A percentile compares a stretch with the other conserved stretches of the same genome.
Conservation (phyloP, 2,888 invertebrate species). For the Unio delphinus region DNA sequence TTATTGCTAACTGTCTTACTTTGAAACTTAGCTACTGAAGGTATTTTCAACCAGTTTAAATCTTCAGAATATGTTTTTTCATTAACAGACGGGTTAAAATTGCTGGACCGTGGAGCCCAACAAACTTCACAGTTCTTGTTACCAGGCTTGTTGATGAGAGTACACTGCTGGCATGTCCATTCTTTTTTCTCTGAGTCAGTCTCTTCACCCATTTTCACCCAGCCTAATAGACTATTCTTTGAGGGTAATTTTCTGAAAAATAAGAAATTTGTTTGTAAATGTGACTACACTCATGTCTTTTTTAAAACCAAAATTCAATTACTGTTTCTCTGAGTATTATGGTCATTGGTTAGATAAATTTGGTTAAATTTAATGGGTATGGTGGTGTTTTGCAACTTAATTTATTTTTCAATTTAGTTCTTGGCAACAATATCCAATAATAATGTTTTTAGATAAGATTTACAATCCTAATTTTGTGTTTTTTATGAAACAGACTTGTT, state of each 20-base stretch:
- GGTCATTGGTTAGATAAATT: too few relatives aligned
- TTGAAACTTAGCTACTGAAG: too few relatives aligned
- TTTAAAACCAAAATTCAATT: not conserved
- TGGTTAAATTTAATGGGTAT: too few relatives aligned
- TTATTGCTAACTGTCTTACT: too few relatives aligned
- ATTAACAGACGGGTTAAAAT: not conserved
- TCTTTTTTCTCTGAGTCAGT: conserved; percentile 6
- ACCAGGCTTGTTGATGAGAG: conserved; percentile 42
- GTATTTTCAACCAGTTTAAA: too few relatives aligned
- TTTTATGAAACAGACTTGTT: too few relatives aligned
- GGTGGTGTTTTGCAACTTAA: too few relatives aligned
- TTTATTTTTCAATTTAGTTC: too few relatives aligned
- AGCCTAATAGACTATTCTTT: conserved; percentile 58
- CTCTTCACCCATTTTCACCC: conserved; percentile 36
- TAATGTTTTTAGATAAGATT: too few relatives aligned
- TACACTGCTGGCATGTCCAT: conserved; percentile 53
- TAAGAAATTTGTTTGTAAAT: not conserved
- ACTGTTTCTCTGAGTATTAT: not conserved
- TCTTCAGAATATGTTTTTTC: too few relatives aligned
- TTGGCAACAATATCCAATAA: too few relatives aligned
- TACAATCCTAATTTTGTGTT: too few relatives aligned
- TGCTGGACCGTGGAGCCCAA: conserved; percentile 15
- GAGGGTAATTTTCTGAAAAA: conserved; percentile 42
- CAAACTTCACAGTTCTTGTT: conserved; percentile 41
- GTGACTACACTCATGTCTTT: not conserved